Evolutionary conservation across 2,888 invertebrate species (phyloP).

Genomic region (Plebejus argus): DNA sequence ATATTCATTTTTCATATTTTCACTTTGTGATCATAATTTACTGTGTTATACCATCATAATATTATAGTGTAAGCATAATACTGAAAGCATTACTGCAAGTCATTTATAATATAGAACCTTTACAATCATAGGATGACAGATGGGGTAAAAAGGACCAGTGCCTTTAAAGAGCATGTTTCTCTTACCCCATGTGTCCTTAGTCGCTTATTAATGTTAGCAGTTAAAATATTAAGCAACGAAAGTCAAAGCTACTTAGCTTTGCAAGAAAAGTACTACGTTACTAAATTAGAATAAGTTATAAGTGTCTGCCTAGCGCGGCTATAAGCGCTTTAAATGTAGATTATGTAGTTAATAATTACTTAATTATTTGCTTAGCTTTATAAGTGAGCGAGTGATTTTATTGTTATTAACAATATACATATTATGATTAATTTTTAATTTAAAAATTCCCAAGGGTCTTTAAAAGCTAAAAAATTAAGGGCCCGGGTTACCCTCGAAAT

Average conservation of each 20-base stretch:
- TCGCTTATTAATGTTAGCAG: not conserved
- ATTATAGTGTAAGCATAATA: too few relatives aligned
- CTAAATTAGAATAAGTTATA: conserved; percentile 13
- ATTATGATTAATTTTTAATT: too few relatives aligned
- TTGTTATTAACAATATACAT: too few relatives aligned
- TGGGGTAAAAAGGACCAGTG: not conserved
- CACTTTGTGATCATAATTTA: too few relatives aligned
- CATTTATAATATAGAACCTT: not conserved
- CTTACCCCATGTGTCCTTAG: not conserved
- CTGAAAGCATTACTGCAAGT: not conserved
- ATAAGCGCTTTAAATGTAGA: not conserved
- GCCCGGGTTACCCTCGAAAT: too few relatives aligned
- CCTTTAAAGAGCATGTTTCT: not conserved
- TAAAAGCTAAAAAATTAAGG: too few relatives aligned
- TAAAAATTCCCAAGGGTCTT: too few relatives aligned
- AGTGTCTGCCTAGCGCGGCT: not conserved
- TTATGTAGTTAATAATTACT: not conserved
- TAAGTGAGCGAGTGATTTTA: not conserved
- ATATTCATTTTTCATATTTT: not conserved
- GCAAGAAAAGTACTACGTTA: conserved; percentile 16
- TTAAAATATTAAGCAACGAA: not conserved
- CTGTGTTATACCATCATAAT: too few relatives aligned
- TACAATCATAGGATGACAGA: not conserved
- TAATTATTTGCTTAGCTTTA: not conserved
- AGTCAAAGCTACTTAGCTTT: not conserved